A percentile compares a stretch with the other conserved stretches of the same genome.
Conservation (phyloP, 2,797 vertebrate species). For the Centropyge bicolor region DNA sequence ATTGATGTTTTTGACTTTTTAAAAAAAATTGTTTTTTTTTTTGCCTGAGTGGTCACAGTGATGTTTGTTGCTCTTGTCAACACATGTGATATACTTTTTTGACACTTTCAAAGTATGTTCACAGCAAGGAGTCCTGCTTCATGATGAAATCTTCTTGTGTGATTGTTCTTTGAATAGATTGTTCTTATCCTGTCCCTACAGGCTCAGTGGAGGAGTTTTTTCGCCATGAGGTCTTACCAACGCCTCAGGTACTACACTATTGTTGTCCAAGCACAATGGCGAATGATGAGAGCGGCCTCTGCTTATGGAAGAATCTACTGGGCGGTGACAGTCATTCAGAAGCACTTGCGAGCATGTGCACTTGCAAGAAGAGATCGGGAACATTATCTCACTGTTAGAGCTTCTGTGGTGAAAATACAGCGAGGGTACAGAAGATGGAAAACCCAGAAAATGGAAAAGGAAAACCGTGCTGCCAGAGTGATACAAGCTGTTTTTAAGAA, state of each 20-base stretch:
- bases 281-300: conserved; percentile 83
- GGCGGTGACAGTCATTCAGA: conserved; percentile 87
- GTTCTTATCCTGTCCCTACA: conserved; percentile 62
- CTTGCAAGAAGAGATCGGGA: conserved; percentile 74
- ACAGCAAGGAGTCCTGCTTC: neutral
- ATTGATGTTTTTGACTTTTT: neutral
- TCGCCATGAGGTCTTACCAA: conserved; percentile 79
- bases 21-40: too few species aligned
- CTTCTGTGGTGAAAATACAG: conserved; percentile 83
- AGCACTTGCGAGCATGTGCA: conserved; percentile 71
- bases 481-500: conserved; percentile 87
- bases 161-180: conserved; percentile 19
- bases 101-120: too few species aligned
- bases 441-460: conserved; percentile 65
- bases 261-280: conserved; percentile 88
- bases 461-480: conserved; percentile 78
- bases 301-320: conserved; percentile 77
- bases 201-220: conserved; percentile 88
- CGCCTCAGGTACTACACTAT: conserved; percentile 79
- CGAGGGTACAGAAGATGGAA: conserved; percentile 87
- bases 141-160: conserved; percentile 1
- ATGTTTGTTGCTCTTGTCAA: too few species aligned
- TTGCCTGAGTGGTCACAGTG: too few species aligned
- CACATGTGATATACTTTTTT: too few species aligned
- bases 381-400: conserved; percentile 78